These are phyloP conservation scores for Mayetiola destructor DNA, from an alignment of 2,888 invertebrate genomes.

Conservation along the genomic window DNA sequence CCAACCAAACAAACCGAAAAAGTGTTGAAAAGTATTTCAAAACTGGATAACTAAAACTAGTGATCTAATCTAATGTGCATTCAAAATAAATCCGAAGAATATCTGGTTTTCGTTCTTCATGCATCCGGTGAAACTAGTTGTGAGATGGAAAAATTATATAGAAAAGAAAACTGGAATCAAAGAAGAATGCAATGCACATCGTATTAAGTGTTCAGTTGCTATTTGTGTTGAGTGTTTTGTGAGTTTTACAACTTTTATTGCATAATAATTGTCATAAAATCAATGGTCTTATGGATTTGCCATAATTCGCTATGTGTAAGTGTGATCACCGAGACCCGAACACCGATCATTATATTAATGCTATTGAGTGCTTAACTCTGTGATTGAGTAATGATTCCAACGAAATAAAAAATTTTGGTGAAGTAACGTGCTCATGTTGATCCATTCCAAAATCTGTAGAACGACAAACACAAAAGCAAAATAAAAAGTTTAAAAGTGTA, in stretches of 20 bases:
- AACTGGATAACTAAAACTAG: background rate
- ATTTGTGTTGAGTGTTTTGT: background rate
- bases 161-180: background rate
- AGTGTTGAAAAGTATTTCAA: background rate
- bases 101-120: conserved; percentile 4
- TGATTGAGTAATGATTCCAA: background rate
- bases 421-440: background rate
- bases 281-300: background rate
- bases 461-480: no score
- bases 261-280: background rate
- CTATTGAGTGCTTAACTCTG: background rate
- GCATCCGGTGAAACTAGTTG: background rate
- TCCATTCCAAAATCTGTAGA: no score
- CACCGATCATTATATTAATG: no score
- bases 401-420: background rate
- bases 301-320: background rate
- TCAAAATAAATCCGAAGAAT: background rate
- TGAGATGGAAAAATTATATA: background rate
- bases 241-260: conserved; percentile 6
- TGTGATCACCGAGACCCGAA: no score
- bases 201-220: background rate
- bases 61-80: background rate
- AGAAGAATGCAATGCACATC: background rate
- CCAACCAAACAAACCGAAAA: background rate
- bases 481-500: no score